Conservation (phyloP, 2,888 invertebrate genomes). For the Timema podura region DNA sequence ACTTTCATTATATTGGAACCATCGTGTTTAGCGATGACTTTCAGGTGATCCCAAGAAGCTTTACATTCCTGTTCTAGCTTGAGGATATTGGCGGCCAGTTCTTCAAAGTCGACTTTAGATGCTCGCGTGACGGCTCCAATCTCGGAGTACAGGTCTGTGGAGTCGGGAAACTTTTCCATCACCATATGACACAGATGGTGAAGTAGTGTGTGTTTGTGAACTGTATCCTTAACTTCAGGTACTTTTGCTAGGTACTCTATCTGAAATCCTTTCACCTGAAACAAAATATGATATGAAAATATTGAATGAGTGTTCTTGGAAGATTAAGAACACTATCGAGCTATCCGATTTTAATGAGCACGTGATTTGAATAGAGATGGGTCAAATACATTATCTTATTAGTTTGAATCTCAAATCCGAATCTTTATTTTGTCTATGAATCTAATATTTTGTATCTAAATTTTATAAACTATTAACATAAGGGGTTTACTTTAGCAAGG, state of each 20-base stretch:
- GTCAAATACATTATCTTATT: too few relatives aligned
- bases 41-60: conserved; percentile 93
- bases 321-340: too few relatives aligned
- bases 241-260: conserved; percentile 96
- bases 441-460: too few relatives aligned
- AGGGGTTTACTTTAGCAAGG: too few relatives aligned
- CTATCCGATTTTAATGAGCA: too few relatives aligned
- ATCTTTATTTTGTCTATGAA: too few relatives aligned
- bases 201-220: conserved; percentile 95
- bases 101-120: conserved; percentile 93
- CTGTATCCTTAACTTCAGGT: conserved; percentile 98
- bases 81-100: conserved; percentile 76
- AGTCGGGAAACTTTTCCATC: conserved; percentile 92
- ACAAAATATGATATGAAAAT: neutral
- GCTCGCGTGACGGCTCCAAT: conserved; percentile 87
- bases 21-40: conserved; percentile 93
- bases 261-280: conserved; percentile 88
- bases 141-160: conserved; percentile 96
- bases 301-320: too few relatives aligned
- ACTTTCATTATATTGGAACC: conserved; percentile 71
- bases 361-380: too few relatives aligned
- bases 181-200: conserved; percentile 98
- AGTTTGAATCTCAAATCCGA: too few relatives aligned
- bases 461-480: too few relatives aligned
- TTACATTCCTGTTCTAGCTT: conserved; percentile 95